Evolutionary conservation across 2,113 vertebrate species (phyloP), one percentile per base, ranked within the genome.

Genomic region (Cygnus buccinator): DNA sequence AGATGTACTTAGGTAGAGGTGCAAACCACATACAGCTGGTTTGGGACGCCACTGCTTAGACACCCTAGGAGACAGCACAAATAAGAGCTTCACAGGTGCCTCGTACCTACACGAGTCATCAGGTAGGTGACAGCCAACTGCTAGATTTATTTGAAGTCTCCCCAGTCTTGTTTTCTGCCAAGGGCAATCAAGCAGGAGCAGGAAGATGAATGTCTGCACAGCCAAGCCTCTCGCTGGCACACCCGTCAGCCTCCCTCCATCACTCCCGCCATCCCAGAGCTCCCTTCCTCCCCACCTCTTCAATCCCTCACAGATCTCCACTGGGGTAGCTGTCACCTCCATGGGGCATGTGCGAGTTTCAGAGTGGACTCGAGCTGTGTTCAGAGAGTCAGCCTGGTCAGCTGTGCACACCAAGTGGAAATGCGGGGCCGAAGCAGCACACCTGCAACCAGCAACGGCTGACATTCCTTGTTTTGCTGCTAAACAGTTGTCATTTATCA

Each of bases 401-500:
- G 55, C 57, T 22, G 23, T 10, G 21, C 41, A 18, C 55, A 15
- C 23, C 1, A 1, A n/a, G 8, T 13, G 26, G 21, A 80, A 54
- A 54, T 1, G 11, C 2, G 7, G 7, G 33, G 48, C 13, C 22
- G 57, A 35, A 44, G 17, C 39, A 35, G 28, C 33, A 1, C 4
- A 55, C 72, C 67, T 12, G 15, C 22, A 44, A 9, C 3, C 29
- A 35, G 50, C 6, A 29, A 14, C 0, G 0, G 31, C 5, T 3
- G 17, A 39, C 16, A 8, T 0, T 19, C 84, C 16, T 15, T 55
- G 37, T 11, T 29, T 5, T 76, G 75, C 61, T 63, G 6, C 71
- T 11, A 20, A 26, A 29, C 35, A 50, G 11, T 23, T 63, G 4
- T 28, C 39, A 16, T 20, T 88, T 33, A 54, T 28, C 48, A 54